Conservation (phyloP, 2,888 invertebrate genomes). For the Xylota segnis region DNA sequence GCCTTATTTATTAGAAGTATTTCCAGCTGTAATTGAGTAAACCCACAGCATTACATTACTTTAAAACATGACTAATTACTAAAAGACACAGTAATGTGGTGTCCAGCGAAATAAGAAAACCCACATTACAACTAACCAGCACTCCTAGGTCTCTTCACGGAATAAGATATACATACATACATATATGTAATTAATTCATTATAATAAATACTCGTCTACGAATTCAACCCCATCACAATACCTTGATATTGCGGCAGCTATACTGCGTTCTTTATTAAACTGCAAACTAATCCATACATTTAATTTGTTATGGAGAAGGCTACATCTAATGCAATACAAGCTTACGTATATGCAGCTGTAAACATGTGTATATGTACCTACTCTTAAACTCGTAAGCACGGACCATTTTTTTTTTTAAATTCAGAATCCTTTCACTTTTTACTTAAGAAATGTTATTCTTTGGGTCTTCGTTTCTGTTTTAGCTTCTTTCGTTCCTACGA, state of each 20-base stretch:
- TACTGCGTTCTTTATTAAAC: background rate
- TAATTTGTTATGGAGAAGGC: background rate
- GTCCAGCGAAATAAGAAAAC: too few species aligned
- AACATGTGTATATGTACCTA: background rate
- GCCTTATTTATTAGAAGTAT: too few species aligned
- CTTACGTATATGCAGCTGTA: background rate
- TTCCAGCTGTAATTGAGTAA: too few species aligned
- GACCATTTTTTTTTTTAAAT: too few species aligned
- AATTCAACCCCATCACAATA: background rate
- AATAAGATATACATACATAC: background rate
- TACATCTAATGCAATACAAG: conserved; percentile 3
- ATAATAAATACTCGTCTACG: background rate
- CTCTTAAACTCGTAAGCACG: background rate
- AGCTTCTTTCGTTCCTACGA: conserved; percentile 5
- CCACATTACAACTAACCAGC: too few species aligned
- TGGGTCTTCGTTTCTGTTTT: background rate
- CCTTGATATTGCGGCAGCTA: background rate
- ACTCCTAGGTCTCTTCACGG: too few species aligned
- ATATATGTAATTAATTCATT: background rate
- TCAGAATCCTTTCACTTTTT: conserved; percentile 16
- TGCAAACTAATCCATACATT: background rate
- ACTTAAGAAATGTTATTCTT: conserved; percentile 22
- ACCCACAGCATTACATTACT: too few species aligned
- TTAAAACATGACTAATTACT: too few species aligned
- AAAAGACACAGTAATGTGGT: too few species aligned